A percentile compares a stretch with the other conserved stretches of the same genome.
Conservation (phyloP, 2,113 vertebrate species). For the Odocoileus virginianus region DNA sequence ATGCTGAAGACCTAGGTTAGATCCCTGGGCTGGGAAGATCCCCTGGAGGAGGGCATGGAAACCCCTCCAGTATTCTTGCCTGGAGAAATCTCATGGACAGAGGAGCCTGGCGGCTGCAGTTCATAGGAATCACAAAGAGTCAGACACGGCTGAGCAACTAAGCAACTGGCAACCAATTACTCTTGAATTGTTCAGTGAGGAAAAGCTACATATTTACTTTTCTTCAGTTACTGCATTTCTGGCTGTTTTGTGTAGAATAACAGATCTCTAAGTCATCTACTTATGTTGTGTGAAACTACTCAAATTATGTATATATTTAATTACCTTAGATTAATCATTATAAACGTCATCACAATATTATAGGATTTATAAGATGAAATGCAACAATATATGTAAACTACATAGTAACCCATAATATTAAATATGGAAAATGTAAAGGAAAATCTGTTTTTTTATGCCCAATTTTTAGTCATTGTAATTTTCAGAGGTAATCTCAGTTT, state of each 20-base stretch:
- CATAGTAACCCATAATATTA: neutral
- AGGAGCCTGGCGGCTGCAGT: neutral
- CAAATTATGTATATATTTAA: neutral
- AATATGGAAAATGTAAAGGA: neutral
- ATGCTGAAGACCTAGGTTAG: neutral
- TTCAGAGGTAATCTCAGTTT: neutral
- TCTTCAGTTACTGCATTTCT: neutral
- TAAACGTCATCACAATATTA: neutral
- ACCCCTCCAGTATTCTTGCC: neutral
- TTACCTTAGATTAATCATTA: neutral
- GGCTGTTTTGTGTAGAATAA: neutral
- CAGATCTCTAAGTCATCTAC: neutral
- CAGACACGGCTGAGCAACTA: neutral
- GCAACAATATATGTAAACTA: neutral
- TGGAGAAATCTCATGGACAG: neutral
- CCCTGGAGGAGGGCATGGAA: neutral
- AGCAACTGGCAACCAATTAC: neutral
- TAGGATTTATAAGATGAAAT: neutral
- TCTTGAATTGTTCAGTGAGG: neutral
- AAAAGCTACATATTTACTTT: neutral
- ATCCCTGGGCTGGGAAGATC: neutral
- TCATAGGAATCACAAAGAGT: accelerated
- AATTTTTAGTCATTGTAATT: neutral
- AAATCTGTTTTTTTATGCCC: neutral
- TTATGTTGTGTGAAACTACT: neutral